These are phyloP conservation scores for Trisateles emortualis DNA, from an alignment of 2,888 invertebrate species.

Conservation along the genomic window DNA sequence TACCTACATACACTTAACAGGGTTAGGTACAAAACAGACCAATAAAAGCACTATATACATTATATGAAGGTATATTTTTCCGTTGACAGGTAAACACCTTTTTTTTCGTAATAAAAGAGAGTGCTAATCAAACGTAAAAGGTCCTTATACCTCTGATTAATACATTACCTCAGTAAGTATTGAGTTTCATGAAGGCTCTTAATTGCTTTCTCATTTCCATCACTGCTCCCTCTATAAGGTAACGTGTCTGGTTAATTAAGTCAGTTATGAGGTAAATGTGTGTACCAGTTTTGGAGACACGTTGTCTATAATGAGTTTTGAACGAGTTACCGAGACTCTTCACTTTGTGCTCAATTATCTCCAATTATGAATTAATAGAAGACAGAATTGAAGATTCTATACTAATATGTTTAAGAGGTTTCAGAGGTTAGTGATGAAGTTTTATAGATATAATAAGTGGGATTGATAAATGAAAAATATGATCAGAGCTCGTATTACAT, in stretches of 20 bases:
- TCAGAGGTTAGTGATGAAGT: no score
- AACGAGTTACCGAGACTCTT: constrained; percentile 23
- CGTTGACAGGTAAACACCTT: no score
- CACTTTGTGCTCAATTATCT: constrained; percentile 1
- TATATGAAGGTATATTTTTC: no score
- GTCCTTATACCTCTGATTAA: background rate
- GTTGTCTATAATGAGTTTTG: constrained; percentile 50
- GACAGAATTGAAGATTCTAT: no score
- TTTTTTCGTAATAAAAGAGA: constrained; percentile 7
- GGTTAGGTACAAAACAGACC: no score
- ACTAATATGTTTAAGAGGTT: no score
- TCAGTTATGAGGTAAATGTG: constrained; percentile 16
- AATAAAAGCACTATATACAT: no score
- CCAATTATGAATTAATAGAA: background rate
- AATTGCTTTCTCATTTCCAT: constrained; percentile 29
- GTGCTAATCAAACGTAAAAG: constrained; percentile 5
- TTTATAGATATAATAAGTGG: no score
- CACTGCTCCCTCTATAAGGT: constrained; percentile 4
- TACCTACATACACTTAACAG: no score
- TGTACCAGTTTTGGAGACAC: constrained; percentile 19
- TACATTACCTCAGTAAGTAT: constrained; percentile 9
- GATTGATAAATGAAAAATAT: no score
- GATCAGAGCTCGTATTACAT: no score
- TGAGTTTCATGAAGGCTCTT: constrained; percentile 9
- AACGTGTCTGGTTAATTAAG: constrained; percentile 42